Evolutionary conservation across 2,888 invertebrate genomes (phyloP).

Genomic region (Temnothorax rugatulus): DNA sequence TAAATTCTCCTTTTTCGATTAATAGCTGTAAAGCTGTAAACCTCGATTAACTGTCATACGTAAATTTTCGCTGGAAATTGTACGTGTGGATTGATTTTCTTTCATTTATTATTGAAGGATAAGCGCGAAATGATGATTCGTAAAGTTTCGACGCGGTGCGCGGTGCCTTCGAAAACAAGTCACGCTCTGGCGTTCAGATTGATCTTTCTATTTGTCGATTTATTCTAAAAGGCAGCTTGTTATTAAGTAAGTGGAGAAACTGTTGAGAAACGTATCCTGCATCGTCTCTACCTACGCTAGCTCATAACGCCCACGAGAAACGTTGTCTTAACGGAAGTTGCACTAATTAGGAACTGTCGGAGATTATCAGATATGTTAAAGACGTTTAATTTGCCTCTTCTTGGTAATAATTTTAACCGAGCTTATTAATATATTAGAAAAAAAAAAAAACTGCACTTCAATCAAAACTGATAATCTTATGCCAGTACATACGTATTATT

Average conservation of each 20-base stretch:
- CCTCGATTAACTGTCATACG: not conserved
- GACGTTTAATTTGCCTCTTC: not conserved
- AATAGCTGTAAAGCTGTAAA: not conserved
- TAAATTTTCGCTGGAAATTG: not conserved
- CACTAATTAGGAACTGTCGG: conserved; percentile 64
- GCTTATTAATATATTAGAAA: not conserved
- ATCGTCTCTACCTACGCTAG: conserved; percentile 11
- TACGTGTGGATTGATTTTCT: not conserved
- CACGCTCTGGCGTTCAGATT: not conserved
- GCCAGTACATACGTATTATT: not conserved
- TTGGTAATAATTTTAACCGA: not conserved
- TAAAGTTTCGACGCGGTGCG: not conserved
- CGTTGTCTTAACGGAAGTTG: conserved; percentile 49
- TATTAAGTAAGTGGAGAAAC: no score
- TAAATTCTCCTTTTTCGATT: not conserved
- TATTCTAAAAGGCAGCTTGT: not conserved
- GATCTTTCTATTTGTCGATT: conserved; percentile 5
- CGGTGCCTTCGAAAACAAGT: conserved; percentile 1
- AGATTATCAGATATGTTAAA: not conserved
- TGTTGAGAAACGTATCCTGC: not conserved
- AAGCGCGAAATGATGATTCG: not conserved
- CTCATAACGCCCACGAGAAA: conserved; percentile 52
- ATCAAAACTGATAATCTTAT: not conserved
- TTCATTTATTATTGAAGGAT: not conserved
- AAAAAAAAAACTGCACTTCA: not conserved